Evolutionary conservation across 2,888 invertebrate genomes (phyloP).

Genomic region (Physocephala rufipes): DNA sequence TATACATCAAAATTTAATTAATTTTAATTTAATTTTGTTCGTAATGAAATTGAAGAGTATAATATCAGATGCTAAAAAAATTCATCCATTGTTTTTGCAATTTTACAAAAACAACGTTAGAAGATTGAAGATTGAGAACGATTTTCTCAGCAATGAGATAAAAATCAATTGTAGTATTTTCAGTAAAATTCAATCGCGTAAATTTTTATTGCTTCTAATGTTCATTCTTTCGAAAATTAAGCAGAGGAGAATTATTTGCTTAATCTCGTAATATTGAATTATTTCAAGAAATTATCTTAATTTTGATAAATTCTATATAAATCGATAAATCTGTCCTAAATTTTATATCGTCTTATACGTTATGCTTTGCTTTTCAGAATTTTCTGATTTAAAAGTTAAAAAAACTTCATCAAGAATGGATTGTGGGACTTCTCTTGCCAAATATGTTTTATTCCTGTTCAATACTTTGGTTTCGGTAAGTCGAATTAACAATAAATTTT

Average conservation of each 20-base stretch:
- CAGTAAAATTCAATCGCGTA: too few relatives aligned
- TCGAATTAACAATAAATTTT: background rate
- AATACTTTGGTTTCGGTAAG: constrained; percentile 82
- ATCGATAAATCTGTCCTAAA: background rate
- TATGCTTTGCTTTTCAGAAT: constrained; percentile 33
- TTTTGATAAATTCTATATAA: background rate
- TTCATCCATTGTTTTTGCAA: too few relatives aligned
- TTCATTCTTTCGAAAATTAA: background rate
- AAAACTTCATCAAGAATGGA: constrained; percentile 66
- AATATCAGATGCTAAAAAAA: too few relatives aligned
- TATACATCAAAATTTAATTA: too few relatives aligned
- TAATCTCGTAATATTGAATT: too few relatives aligned
- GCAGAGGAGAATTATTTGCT: background rate
- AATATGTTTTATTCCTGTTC: constrained; percentile 84
- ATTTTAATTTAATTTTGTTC: too few relatives aligned
- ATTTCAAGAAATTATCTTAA: background rate
- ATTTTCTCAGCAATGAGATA: too few relatives aligned
- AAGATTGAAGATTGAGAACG: too few relatives aligned
- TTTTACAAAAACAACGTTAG: too few relatives aligned
- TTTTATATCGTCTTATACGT: background rate
- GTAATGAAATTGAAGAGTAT: too few relatives aligned
- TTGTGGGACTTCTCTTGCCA: constrained; percentile 80
- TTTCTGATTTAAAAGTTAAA: constrained; percentile 10
- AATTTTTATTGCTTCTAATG: too few relatives aligned
- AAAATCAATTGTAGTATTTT: background rate